A percentile compares a stretch with the other conserved stretches of the same genome.
These are phyloP conservation scores for Gadus chalcogrammus DNA, from an alignment of 2,113 vertebrate species.

Conservation along the genomic window DNA sequence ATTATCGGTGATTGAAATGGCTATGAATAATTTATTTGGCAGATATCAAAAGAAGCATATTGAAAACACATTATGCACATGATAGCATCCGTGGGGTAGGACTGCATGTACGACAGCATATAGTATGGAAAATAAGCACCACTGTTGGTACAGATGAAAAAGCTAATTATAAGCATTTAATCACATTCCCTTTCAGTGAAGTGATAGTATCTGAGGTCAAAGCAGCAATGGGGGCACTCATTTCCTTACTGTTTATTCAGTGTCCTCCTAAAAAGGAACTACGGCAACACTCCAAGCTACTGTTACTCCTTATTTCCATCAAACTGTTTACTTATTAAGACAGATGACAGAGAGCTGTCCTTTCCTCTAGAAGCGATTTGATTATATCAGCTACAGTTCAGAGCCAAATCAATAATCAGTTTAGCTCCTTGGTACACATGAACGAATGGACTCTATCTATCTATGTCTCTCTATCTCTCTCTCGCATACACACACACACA, in stretches of 20 bases:
- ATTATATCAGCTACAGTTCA: slow-evolving; percentile 64
- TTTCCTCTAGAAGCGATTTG: slow-evolving; percentile 62
- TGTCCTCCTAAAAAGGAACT: not conserved
- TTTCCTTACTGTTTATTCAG: slow-evolving; percentile 18
- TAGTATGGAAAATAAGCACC: too few relatives aligned
- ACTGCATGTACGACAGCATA: too few relatives aligned
- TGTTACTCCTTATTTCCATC: slow-evolving; percentile 52
- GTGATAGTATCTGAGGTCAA: not conserved
- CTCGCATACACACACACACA: not conserved
- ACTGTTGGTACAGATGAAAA: too few relatives aligned
- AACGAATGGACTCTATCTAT: not conserved
- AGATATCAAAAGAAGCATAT: slow-evolving; percentile 8
- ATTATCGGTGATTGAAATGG: slow-evolving; percentile 20
- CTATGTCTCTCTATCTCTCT: not conserved
- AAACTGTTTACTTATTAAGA: slow-evolving; percentile 62
- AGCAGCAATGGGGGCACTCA: not conserved
- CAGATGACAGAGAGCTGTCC: slow-evolving; percentile 64
- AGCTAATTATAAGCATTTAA: too few relatives aligned
- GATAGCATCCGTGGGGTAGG: too few relatives aligned
- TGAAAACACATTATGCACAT: slow-evolving; percentile 5
- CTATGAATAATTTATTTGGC: not conserved
- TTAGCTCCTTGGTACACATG: slow-evolving; percentile 38
- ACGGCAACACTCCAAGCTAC: slow-evolving; percentile 26
- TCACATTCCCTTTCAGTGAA: too few relatives aligned
- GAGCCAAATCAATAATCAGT: slow-evolving; percentile 67